Conservation (phyloP, 2,888 invertebrate species). For the Synanthedon tipuliformis region DNA sequence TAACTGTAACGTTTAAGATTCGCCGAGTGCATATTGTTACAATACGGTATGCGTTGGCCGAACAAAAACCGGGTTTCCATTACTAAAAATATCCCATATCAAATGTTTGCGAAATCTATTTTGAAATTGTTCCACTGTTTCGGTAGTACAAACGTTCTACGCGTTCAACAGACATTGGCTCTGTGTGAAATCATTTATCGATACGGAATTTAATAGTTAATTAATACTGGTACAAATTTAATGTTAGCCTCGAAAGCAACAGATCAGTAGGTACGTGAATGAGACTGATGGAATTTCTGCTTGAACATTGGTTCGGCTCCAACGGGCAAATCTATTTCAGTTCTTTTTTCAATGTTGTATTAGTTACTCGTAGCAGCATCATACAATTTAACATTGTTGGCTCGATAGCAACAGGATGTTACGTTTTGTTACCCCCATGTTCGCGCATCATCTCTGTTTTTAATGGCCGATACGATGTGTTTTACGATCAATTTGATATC, state of each 20-base stretch:
- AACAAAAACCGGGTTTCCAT: conserved; percentile 63
- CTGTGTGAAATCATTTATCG: too few species aligned
- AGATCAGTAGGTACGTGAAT: conserved; percentile 10
- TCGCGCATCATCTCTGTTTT: conserved; percentile 5
- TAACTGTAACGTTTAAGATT: conserved; percentile 34
- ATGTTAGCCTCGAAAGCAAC: too few species aligned
- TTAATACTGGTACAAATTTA: too few species aligned
- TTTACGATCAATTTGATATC: background rate
- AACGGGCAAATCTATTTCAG: conserved; percentile 17
- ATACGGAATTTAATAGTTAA: too few species aligned
- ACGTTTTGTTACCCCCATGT: conserved; percentile 15
- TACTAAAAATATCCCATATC: conserved; percentile 66
- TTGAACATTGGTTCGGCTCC: conserved; percentile 23
- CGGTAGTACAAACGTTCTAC: too few species aligned
- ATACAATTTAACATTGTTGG: conserved; percentile 10
- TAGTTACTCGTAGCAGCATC: conserved; percentile 11
- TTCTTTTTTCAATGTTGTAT: conserved; percentile 10
- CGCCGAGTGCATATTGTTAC: conserved; percentile 56
- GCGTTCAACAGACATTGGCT: too few species aligned
- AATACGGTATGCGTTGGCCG: conserved; percentile 31
- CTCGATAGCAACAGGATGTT: conserved; percentile 22
- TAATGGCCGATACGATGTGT: conserved; percentile 8
- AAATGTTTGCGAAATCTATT: conserved; percentile 68
- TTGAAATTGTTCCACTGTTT: conserved; percentile 16
- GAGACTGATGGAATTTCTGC: conserved; percentile 7